Evolutionary conservation across 1,140 invertebrate species (phyloP), one percentile per base, ranked within the genome.

Genomic region (Drosophila sucinea): DNA sequence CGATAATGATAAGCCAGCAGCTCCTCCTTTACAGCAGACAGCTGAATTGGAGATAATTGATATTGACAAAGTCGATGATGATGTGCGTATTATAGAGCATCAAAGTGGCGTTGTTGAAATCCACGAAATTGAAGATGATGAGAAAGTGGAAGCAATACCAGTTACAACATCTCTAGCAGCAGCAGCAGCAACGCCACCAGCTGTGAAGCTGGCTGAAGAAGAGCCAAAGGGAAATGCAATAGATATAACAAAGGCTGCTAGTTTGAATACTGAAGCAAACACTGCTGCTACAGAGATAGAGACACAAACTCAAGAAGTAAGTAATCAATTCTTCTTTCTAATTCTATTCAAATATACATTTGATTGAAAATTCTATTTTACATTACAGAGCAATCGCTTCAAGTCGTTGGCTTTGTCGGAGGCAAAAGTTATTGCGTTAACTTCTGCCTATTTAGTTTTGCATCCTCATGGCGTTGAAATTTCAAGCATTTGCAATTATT

Each of bases 401-500:
- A 78, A 93, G 38, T 92, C 92, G 70, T 89, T 94, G 60, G 93
- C 92, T 3, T 91, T 94, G 61, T 92, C 93, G 56, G 95, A 96
- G 81, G 95, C 95, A 1, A 95, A 94, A 84, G 91, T 96, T n/a
- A 95, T 96, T 71, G 96, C 96, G 70, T 93, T 98, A 41, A 95
- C 97, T 56, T 95, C 96, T 17, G 96, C 96, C 40, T 98, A 97
- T 93, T 93, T 98, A 33, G 95, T 97, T 90, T 95, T 98, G 51
- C 97, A 98, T 93, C 97, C 97, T 0, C 96, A 96, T 89, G 97
- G 97, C 47, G 96, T 96, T 1, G 96, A 95, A 66, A 94, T 97
- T 3, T 96, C 96, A 91, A 96, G 97, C 85, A 94, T 98, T 76
- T 96, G 95, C 94, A 97, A 95, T 3, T 97, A 97, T 92, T 93